phyloP scores from a whole-genome alignment of 2,888 invertebrate species.

The Dryocosmus kuriphilus region DNA sequence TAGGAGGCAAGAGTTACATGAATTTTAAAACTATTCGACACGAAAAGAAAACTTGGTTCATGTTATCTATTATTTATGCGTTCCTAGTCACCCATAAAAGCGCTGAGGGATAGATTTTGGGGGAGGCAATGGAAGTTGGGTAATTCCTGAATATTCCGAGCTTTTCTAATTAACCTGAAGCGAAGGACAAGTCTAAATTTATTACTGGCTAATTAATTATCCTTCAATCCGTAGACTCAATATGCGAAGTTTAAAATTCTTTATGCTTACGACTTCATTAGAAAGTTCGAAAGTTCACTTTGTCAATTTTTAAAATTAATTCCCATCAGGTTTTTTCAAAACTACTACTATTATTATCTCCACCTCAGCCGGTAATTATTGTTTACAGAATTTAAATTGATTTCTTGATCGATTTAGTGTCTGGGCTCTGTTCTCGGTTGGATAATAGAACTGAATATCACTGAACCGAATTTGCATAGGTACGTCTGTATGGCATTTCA shows the following conservation, averaged over 20 bases:
- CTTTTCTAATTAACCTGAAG: neutral
- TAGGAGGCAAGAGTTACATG: no score
- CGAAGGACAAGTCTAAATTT: neutral
- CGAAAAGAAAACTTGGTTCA: no score
- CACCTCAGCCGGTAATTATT: no score
- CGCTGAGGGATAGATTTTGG: neutral
- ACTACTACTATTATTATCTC: no score
- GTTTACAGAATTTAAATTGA: neutral
- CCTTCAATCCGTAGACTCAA: neutral
- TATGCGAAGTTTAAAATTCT: neutral
- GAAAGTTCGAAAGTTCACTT: neutral
- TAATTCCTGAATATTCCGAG: neutral
- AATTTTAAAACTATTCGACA: no score
- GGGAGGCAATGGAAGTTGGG: neutral
- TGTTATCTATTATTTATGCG: no score
- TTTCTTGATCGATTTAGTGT: neutral
- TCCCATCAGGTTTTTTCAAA: neutral
- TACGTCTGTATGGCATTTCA: neutral
- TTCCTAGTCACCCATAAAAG: neutral
- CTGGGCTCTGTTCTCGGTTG: neutral
- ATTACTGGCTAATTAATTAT: neutral
- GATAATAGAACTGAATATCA: slow-evolving; percentile 13
- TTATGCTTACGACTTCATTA: neutral
- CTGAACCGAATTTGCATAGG: slow-evolving; percentile 7
- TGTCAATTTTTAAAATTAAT: neutral